Evolutionary conservation across 2,113 vertebrate genomes (phyloP).

Genomic region (zebrafish (Danio rerio)): GRCz12tu NC_133195.1:51204501-51205000

Average conservation of each 20-base stretch:
- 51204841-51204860: constrained; percentile 55
- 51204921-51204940: neutral
- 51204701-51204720: too few relatives aligned
- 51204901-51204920: constrained; percentile 21
- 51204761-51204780: neutral
- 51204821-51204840: constrained; percentile 49
- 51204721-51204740: constrained; percentile 1
- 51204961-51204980: too few relatives aligned
- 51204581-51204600: too few relatives aligned
- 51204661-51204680: constrained; percentile 7
- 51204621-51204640: neutral
- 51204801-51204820: constrained; percentile 7
- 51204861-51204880: constrained; percentile 51
- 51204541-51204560: too few relatives aligned
- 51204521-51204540: too few relatives aligned
- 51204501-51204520: too few relatives aligned
- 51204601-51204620: too few relatives aligned
- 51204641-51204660: constrained; percentile 4
- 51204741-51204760: constrained; percentile 21
- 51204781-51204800: too few relatives aligned
- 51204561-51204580: too few relatives aligned
- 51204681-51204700: constrained; percentile 1
- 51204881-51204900: constrained; percentile 30
- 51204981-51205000: too few relatives aligned
- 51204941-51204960: too few relatives aligned